A percentile compares a stretch with the other conserved stretches of the same genome.
Conservation (phyloP, 2,113 vertebrate species). For the Aldabrachelys gigantea region DNA sequence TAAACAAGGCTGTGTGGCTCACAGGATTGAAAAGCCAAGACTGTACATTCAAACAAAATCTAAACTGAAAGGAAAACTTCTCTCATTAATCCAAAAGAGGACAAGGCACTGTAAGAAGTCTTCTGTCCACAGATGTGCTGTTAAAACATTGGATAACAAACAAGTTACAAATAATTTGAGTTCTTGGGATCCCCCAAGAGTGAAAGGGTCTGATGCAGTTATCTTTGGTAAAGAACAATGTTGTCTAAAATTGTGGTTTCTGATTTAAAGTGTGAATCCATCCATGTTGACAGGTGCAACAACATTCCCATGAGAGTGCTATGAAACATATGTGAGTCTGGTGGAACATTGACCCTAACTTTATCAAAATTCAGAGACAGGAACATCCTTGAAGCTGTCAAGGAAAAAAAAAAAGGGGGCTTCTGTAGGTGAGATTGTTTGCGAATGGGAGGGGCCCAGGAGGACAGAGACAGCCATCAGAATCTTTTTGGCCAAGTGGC, state of each 20-base stretch:
- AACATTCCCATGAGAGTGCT: neutral
- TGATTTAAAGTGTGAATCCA: neutral
- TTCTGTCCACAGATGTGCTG: neutral
- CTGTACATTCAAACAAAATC: neutral
- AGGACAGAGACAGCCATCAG: fast-evolving
- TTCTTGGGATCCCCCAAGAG: neutral
- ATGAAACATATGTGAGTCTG: neutral
- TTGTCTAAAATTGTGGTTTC: neutral
- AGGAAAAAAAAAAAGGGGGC: too few relatives aligned
- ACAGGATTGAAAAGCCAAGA: neutral
- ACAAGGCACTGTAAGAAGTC: neutral
- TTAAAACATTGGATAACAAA: neutral
- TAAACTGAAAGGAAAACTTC: neutral
- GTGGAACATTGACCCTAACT: conserved; percentile 19
- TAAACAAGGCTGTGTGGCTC: neutral
- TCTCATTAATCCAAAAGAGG: neutral
- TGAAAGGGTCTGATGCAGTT: neutral
- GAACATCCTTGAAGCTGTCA: conserved; percentile 11
- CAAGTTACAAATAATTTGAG: neutral
- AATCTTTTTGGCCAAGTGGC: neutral
- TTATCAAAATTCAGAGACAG: conserved; percentile 14
- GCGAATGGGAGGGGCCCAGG: neutral
- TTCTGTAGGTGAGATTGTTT: neutral
- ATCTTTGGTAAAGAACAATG: neutral
- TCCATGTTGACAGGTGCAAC: neutral